Evolutionary conservation across 2,888 invertebrate genomes (phyloP).

Genomic region (Drosophila mimetica): DNA sequence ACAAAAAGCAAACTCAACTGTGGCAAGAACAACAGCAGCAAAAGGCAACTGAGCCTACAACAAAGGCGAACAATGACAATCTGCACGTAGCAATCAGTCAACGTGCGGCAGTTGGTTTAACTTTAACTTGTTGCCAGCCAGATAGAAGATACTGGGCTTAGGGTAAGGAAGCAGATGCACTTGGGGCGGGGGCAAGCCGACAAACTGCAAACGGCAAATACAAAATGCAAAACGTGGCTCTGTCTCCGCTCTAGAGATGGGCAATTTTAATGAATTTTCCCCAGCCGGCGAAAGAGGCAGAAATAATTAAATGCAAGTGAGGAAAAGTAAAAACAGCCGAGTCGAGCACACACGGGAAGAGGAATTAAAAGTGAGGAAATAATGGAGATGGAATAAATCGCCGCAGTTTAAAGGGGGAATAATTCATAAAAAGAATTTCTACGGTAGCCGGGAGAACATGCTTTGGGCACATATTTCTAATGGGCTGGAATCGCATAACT

Average conservation of each 20-base stretch:
- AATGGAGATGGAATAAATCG: conserved; percentile 42
- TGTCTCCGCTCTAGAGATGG: conserved; percentile 64
- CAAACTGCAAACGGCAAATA: conserved; percentile 29
- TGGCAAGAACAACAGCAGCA: conserved; percentile 53
- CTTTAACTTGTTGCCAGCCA: conserved; percentile 76
- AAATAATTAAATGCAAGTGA: conserved; percentile 49
- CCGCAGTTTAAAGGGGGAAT: conserved; percentile 32
- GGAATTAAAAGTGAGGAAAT: conserved; percentile 38
- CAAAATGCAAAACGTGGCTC: conserved; percentile 72
- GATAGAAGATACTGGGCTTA: conserved; percentile 44
- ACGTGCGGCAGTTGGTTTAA: conserved; percentile 79
- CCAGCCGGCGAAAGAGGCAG: conserved; percentile 44
- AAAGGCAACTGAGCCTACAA: conserved; percentile 29
- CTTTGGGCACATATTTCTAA: conserved; percentile 16
- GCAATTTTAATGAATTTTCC: conserved; percentile 57
- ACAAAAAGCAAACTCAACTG: conserved; percentile 45
- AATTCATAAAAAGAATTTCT: conserved; percentile 35
- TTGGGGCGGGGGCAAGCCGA: conserved; percentile 46
- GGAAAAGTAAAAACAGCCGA: conserved; percentile 40
- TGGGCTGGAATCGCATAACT: conserved; percentile 14
- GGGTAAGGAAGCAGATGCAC: conserved; percentile 13
- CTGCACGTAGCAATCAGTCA: conserved; percentile 83
- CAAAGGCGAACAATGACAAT: conserved; percentile 80
- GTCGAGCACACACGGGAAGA: conserved; percentile 30
- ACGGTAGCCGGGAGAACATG: conserved; percentile 20